These are phyloP conservation scores for Tetramorium simillimum DNA, from an alignment of 1,140 invertebrate genomes.

Conservation along the genomic window DNA sequence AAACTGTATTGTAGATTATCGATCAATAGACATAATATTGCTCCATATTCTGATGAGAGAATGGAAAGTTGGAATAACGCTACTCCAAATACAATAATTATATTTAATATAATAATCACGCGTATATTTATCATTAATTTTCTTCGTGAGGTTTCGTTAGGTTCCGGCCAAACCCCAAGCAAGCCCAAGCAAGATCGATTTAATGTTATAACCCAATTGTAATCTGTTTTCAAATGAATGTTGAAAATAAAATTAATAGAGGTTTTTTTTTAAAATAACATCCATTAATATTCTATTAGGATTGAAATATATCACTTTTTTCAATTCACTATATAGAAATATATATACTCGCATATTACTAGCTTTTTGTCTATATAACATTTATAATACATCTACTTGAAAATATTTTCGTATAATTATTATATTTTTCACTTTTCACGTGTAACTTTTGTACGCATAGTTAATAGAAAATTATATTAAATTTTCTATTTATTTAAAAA, in stretches of 20 bases:
- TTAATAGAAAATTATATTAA: background rate
- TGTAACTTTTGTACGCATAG: background rate
- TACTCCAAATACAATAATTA: background rate
- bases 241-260: background rate
- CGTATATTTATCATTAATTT: background rate
- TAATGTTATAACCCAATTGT: constrained; percentile 3
- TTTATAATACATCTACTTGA: background rate
- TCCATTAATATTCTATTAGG: background rate
- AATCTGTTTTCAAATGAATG: background rate
- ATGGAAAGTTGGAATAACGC: background rate
- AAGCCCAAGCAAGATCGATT: background rate
- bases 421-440: background rate
- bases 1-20: constrained; percentile 31
- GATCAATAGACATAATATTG: background rate
- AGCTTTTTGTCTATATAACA: background rate
- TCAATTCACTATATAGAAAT: background rate
- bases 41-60: constrained; percentile 2
- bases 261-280: background rate
- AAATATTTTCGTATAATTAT: background rate
- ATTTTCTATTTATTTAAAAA: background rate
- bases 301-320: background rate
- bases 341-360: background rate
- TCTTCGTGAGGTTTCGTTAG: background rate
- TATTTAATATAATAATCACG: background rate
- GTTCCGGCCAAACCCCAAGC: background rate